These are phyloP conservation scores for Synergus umbraculus DNA, from an alignment of 2,888 invertebrate genomes.

Conservation along the genomic window DNA sequence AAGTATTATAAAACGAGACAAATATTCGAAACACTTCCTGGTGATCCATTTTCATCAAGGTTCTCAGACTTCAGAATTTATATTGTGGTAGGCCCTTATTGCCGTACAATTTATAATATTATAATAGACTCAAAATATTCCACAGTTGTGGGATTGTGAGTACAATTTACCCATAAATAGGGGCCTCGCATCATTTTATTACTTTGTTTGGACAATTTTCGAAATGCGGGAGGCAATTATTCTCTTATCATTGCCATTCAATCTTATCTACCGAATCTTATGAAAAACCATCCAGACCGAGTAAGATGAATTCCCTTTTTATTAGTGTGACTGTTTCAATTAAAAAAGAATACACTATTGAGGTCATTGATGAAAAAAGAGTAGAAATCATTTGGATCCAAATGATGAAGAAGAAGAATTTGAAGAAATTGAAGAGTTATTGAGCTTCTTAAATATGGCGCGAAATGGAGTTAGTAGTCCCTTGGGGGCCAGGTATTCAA, in stretches of 20 bases:
- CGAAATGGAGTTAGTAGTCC: background rate
- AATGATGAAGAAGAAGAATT: too few species aligned
- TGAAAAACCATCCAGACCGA: background rate
- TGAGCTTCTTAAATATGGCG: background rate
- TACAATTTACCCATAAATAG: constrained; percentile 18
- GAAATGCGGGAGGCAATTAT: constrained; percentile 17
- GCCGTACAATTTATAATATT: background rate
- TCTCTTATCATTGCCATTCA: background rate
- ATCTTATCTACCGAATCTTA: background rate
- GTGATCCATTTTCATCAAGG: constrained; percentile 34
- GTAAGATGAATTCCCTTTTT: background rate
- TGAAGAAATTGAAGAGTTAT: too few species aligned
- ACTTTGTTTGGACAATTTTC: constrained; percentile 2
- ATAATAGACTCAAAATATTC: constrained; percentile 9
- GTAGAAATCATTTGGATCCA: too few species aligned
- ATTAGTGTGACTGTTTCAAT: background rate
- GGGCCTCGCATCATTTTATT: background rate
- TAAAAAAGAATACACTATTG: too few species aligned
- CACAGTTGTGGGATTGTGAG: constrained; percentile 10
- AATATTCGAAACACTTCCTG: background rate
- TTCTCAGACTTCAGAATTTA: background rate
- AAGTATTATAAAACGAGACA: constrained; percentile 12
- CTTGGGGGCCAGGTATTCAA: background rate
- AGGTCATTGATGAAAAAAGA: too few species aligned
- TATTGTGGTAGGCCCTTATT: constrained; percentile 30